These are phyloP conservation scores for Nephotettix cincticeps DNA, from an alignment of 1,140 invertebrate species.

Conservation along the genomic window DNA sequence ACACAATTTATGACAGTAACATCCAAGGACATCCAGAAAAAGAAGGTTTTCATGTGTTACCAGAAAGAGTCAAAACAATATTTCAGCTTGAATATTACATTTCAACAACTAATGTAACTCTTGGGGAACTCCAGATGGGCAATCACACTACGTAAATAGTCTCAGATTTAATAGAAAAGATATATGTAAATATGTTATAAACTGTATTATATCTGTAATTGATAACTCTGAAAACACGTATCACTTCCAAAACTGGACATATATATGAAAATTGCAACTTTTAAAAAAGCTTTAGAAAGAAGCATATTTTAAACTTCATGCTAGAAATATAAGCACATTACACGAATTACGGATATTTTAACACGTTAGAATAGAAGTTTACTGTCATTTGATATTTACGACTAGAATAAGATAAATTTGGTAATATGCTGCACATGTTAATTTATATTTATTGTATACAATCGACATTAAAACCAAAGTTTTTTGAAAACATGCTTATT, in stretches of 20 bases:
- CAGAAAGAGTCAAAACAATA: neutral
- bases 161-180: conserved; percentile 26
- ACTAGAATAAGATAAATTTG: conserved; percentile 23
- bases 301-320: conserved; percentile 25
- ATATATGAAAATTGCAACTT: neutral
- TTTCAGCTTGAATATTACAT: neutral
- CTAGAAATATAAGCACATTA: neutral
- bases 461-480: neutral
- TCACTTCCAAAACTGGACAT: neutral
- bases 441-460: neutral
- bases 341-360: neutral
- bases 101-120: neutral
- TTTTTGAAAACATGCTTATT: conserved; percentile 19
- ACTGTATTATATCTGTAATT: conserved; percentile 20
- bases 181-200: conserved; percentile 27
- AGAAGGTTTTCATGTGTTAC: neutral
- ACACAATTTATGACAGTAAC: conserved; percentile 3
- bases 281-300: conserved; percentile 25
- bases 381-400: conserved; percentile 6
- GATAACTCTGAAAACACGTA: conserved; percentile 12
- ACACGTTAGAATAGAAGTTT: neutral
- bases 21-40: conserved; percentile 1
- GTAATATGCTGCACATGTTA: neutral
- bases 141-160: conserved; percentile 20
- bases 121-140: conserved; percentile 11